A percentile compares a stretch with the other conserved stretches of the same genome.
Evolutionary conservation across 2,888 invertebrate species (phyloP).

Genomic region (Galeopsomyia nigrocyanea): DNA sequence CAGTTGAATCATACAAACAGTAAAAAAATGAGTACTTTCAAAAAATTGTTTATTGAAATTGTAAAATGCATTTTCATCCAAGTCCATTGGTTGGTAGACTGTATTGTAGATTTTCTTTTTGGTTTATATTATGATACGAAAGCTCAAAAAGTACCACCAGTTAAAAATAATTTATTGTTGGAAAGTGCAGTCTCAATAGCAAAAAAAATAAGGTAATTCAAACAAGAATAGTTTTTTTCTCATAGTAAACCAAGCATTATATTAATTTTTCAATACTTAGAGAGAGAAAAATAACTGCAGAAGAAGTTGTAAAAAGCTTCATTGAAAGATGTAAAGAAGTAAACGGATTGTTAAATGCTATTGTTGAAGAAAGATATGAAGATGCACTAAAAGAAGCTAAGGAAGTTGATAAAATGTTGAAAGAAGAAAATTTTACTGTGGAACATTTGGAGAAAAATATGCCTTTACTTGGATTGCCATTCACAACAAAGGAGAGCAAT

Average conservation of each 20-base stretch:
- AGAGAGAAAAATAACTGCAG: constrained; percentile 75
- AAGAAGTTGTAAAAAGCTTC: constrained; percentile 79
- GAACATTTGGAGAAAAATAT: constrained; percentile 77
- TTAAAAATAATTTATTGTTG: constrained; percentile 68
- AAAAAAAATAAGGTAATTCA: constrained; percentile 73
- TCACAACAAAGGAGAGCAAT: constrained; percentile 92
- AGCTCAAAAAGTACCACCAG: constrained; percentile 64
- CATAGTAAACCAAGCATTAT: not conserved
- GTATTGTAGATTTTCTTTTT: constrained; percentile 68
- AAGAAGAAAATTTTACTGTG: constrained; percentile 70
- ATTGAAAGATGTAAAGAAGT: constrained; percentile 83
- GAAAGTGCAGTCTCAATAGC: constrained; percentile 80
- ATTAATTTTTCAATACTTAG: constrained; percentile 45
- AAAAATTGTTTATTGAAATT: constrained; percentile 51
- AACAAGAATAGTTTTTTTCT: not conserved
- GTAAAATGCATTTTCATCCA: constrained; percentile 57
- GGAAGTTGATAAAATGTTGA: constrained; percentile 79
- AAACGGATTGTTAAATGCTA: constrained; percentile 84
- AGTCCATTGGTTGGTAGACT: constrained; percentile 66
- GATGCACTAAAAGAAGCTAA: constrained; percentile 85
- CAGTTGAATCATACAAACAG: constrained; percentile 8
- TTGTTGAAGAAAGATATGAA: constrained; percentile 85
- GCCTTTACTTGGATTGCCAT: constrained; percentile 92
- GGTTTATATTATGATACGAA: constrained; percentile 67
- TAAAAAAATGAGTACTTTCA: constrained; percentile 19